These are phyloP conservation scores for Lates calcarifer DNA, from an alignment of 2,113 vertebrate genomes.

Conservation along the genomic window DNA sequence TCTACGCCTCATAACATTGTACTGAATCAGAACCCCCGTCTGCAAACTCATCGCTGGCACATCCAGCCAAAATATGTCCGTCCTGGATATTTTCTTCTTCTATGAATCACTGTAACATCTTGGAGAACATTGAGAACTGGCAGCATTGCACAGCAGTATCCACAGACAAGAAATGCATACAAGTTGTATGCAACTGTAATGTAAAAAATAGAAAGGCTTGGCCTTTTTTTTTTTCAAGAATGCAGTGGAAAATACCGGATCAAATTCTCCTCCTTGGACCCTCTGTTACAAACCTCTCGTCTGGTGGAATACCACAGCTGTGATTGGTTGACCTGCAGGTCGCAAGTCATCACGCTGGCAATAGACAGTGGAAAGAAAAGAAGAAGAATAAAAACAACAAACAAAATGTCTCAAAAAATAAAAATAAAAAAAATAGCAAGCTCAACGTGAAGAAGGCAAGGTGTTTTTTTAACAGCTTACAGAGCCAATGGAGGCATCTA, in stretches of 20 bases:
- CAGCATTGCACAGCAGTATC: conserved; percentile 75
- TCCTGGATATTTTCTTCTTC: conserved; percentile 70
- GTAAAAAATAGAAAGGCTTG: conserved; percentile 58
- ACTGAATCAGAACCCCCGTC: conserved; percentile 59
- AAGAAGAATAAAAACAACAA: conserved; percentile 69
- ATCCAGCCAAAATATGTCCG: conserved; percentile 53
- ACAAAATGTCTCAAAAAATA: conserved; percentile 63
- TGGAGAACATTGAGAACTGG: conserved; percentile 61
- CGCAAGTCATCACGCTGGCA: conserved; percentile 68
- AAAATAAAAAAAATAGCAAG: conserved; percentile 52
- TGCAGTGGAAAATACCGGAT: conserved; percentile 52
- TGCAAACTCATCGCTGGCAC: conserved; percentile 47
- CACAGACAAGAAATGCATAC: conserved; percentile 68
- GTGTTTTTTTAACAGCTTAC: conserved; percentile 52
- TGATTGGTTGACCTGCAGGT: conserved; percentile 77
- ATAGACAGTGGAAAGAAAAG: conserved; percentile 54
- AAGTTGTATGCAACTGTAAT: conserved; percentile 61
- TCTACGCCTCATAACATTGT: conserved; percentile 69
- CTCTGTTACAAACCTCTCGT: conserved; percentile 55
- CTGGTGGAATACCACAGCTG: conserved; percentile 63
- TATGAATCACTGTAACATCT: conserved; percentile 67
- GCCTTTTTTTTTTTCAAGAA: conserved; percentile 45
- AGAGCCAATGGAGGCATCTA: conserved; percentile 59
- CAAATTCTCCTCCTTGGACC: conserved; percentile 58
- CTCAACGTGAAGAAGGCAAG: conserved; percentile 49